Evolutionary conservation across 2,113 vertebrate species (phyloP), one percentile per base, ranked within the genome.

Genomic region (Amazona vittata): DNA sequence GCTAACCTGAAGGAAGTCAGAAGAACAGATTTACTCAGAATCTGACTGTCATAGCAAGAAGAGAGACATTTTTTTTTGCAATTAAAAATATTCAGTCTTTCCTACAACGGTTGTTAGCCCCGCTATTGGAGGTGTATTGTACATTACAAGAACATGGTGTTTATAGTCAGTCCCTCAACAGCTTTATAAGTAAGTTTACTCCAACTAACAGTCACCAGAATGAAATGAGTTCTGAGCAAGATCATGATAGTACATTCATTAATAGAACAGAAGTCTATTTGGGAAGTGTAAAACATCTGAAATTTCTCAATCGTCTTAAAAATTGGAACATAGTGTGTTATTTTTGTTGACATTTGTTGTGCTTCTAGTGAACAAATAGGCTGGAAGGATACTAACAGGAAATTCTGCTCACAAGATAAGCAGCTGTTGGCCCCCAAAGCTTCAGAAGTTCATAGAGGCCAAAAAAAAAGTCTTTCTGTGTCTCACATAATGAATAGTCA

Each of bases 361-460:
- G 62, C 59, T 97, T 97, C 46, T 85, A 77, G 85, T 94, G 96
- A 98, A 95, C 96, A 98, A 97, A 97, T 93, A 96, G 94, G 59
- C 92, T 96, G 86, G 87, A 97, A 96, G 96, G 94, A 88, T 94
- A 77, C 96, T 97, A 98, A 98, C 98, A 98, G 98, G 98, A 98
- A 98, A 98, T 98, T 98, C 97, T 98, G 95, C 94, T 97, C 93
- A 75, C 75, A 96, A 98, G 98, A 98, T 98, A 98, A 98, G 97
- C 98, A 98, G 97, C 97, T 98, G 97, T 87, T 96, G n/a, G n/a
- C 69, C 93, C 90, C 93, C 35, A 96, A 97, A 95, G 89, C 82
- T 96, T 96, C 91, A 96, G 95, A 94, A 96, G 96, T 97, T 97
- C 96, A 95, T 92, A 93, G 68, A 71, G 97, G 96, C 95, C 85